Base-by-base conservation (phyloP, 2,113 vertebrate species). In the Datnioides undecimradiatus region DNA sequence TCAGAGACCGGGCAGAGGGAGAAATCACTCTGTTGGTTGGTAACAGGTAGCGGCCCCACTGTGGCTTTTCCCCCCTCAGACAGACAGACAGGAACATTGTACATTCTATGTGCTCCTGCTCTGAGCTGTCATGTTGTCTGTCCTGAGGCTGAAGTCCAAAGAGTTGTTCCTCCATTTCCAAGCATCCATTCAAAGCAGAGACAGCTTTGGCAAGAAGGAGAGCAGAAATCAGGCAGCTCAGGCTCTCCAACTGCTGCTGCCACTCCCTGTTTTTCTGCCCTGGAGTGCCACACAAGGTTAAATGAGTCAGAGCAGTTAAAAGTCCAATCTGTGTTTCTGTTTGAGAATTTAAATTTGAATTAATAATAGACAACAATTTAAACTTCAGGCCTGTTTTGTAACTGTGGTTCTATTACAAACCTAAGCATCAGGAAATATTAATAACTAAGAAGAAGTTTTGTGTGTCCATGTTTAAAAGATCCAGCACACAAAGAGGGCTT, bases 71-170 rank as follows among this genome's bases (percentile, higher is more conserved):
- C 36, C 73, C 49, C 45, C 21, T 29, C 46, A 81, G 41, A 81
- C 46, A 80, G 52, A 76, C 77, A 73, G 81, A 76, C 65, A 65
- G 76, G 48, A 84, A 86, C 84, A 82, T 83, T 73, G 77, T 76
- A 67, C 34, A 40, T 62, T 78, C 65, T 77, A 33, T 7, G 8
- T 72, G 81, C 73, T 86, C 27, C 69, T 72, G 69, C 49, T 68
- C 66, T 76, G 72, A 89, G 75, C 82, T 87, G 88, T 91, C 88
- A 88, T 87, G 79, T 87, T 67, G 33, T 80, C 74, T 77, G 74
- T 83, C 82, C 58, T 70, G 41, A 16, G 33, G 75, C 84, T 72
- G 63, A 49, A 59, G 74, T 74, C 79, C 74, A 40, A 85, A 81
- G 31, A 68, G 70, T 70, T 85, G 34, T 64, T 78, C 41, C 68